Evolutionary conservation across 2,113 vertebrate genomes (phyloP).

Genomic region (Callipepla californica): DNA sequence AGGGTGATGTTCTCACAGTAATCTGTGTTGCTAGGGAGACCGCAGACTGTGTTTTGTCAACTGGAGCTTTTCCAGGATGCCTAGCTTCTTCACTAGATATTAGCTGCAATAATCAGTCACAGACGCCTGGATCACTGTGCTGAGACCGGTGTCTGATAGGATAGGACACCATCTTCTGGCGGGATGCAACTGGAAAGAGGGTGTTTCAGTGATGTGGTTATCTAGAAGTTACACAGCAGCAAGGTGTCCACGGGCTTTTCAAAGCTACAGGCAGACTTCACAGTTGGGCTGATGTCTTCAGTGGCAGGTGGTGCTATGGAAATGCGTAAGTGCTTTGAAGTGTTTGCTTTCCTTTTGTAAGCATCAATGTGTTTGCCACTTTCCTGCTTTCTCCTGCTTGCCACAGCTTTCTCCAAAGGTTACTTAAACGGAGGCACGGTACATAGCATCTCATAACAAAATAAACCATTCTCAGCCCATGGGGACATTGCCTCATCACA

Average conservation of each 20-base stretch:
- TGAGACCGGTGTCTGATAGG: slow-evolving; percentile 58
- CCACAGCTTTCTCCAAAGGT: background rate
- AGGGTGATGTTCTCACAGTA: slow-evolving; percentile 37
- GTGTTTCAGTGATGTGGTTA: background rate
- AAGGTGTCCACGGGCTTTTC: background rate
- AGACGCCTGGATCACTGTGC: slow-evolving; percentile 35
- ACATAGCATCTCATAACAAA: background rate
- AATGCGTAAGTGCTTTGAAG: background rate
- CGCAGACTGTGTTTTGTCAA: slow-evolving; percentile 48
- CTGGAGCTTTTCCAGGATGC: slow-evolving; percentile 51
- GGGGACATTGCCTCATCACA: background rate
- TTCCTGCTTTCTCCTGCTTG: background rate
- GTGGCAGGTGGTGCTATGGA: background rate
- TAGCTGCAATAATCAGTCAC: slow-evolving; percentile 65
- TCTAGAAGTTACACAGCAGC: background rate
- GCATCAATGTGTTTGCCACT: background rate
- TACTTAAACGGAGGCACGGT: background rate
- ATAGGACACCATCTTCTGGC: slow-evolving; percentile 72
- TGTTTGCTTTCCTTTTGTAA: background rate
- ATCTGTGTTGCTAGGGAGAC: slow-evolving; percentile 60
- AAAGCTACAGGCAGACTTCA: background rate
- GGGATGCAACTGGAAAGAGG: slow-evolving; percentile 19
- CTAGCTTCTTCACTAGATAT: slow-evolving; percentile 41
- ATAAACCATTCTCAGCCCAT: background rate
- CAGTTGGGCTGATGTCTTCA: background rate